Conservation (phyloP, 1,140 invertebrate species). For the Copidosoma floridanum region DNA sequence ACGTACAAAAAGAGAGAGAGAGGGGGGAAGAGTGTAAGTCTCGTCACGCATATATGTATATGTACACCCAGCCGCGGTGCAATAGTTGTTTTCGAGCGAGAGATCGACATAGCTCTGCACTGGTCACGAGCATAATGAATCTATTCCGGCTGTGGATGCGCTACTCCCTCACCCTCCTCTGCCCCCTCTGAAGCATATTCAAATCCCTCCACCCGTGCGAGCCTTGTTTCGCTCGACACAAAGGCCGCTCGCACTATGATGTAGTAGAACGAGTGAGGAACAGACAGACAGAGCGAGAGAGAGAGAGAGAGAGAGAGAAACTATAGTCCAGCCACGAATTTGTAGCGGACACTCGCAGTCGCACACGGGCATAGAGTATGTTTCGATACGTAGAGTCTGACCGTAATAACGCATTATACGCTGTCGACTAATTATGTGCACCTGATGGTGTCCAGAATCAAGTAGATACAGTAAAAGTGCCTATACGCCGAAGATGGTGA, state of each 20-base stretch:
- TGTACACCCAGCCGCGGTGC: slow-evolving; percentile 16
- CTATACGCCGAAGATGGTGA: too few species aligned
- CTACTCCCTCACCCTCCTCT: slow-evolving; percentile 3
- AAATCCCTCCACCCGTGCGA: neutral
- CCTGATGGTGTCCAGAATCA: too few species aligned
- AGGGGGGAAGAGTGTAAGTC: too few species aligned
- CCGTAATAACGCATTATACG: neutral
- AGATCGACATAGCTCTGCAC: slow-evolving; percentile 27
- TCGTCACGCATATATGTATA: neutral
- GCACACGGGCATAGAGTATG: neutral
- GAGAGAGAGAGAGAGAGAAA: too few species aligned
- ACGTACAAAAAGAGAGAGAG: too few species aligned
- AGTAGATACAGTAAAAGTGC: too few species aligned
- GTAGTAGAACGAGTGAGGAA: too few species aligned
- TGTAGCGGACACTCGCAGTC: slow-evolving; percentile 1
- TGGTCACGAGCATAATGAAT: slow-evolving; percentile 43
- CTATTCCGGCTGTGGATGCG: slow-evolving; percentile 36
- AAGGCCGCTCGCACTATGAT: too few species aligned
- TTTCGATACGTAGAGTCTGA: too few species aligned
- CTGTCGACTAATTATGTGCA: too few species aligned
- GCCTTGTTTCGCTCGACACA: neutral
- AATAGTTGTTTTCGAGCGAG: slow-evolving; percentile 42
- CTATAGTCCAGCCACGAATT: neutral
- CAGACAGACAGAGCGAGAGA: too few species aligned
- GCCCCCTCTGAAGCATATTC: neutral